Base-by-base conservation (phyloP, 92 coral and sea anemone genomes). In the Zoanthus sansibaricus region DNA sequence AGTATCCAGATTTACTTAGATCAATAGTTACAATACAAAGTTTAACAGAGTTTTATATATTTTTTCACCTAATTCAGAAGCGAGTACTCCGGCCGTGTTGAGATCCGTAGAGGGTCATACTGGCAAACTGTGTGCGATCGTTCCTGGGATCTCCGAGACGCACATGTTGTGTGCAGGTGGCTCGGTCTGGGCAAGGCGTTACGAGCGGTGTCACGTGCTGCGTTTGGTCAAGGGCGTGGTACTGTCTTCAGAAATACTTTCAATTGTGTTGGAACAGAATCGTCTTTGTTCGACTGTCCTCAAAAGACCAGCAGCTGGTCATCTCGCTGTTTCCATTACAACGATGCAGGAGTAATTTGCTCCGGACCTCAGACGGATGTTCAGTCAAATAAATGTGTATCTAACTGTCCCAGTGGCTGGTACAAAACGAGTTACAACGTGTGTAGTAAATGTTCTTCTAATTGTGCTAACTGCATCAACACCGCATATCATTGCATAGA, bases 41-140 rank as follows among this genome's bases (percentile, higher is more conserved):
- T 4, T 37, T 4, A 37, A 37, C 2, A 37, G 2, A 37, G 0
- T 37, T 37, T 37, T 37, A 2, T 37, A 0, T 37, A 2, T 37
- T 37, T 48, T 48, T 68, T 8, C 25, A 3, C 62, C 55, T 3
- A 9, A 47, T 25, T 58, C 46, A 80, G 85, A 64, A 45, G 72
- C 7, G 74, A 42, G 5, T 66, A 45, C 61, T 80, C 85, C 14
- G 85, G 85, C 45, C 87, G 79, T 46, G 68, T 73, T 71, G 77
- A 71, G 66, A 16, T 83, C 17, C 66, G 46, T 31, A 73, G 83
- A 11, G 64, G 51, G 7, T 82, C 68, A 7, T 70, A 56, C 6
- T 94, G 98, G 98, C 67, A n/a, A 6, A 93, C 98, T 3, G 90
- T 94, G 7, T 94, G 98, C 52, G 94, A 94, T 70, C 90, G 80